Evolutionary conservation across 1,140 invertebrate genomes (phyloP).

Genomic region (Agrypnia vestita): DNA sequence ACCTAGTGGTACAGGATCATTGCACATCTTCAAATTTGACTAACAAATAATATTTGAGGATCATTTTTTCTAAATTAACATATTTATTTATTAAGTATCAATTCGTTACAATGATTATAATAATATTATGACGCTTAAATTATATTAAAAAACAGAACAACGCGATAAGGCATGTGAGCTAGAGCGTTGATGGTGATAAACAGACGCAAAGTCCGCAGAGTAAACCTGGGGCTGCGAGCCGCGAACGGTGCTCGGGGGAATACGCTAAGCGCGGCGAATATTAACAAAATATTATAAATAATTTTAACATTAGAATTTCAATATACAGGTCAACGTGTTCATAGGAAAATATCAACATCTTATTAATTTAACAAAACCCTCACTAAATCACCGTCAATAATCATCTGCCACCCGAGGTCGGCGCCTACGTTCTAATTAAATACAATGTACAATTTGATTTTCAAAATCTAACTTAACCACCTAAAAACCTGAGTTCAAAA

Average conservation of each 20-base stretch:
- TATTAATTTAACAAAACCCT: conserved; percentile 40
- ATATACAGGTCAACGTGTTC: conserved; percentile 39
- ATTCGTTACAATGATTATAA: conserved; percentile 8
- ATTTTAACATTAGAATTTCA: neutral
- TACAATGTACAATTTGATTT: conserved; percentile 22
- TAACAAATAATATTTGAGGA: conserved; percentile 6
- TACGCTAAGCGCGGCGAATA: neutral
- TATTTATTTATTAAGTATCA: conserved; percentile 21
- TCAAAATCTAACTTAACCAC: conserved; percentile 31
- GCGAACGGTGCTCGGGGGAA: neutral
- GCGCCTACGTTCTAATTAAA: too few species aligned
- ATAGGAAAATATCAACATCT: conserved; percentile 44
- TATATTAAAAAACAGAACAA: neutral
- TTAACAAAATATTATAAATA: conserved; percentile 4
- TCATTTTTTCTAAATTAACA: neutral
- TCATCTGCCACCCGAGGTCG: neutral
- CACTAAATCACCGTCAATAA: conserved; percentile 36
- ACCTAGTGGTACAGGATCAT: neutral
- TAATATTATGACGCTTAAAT: neutral
- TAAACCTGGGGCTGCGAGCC: too few species aligned
- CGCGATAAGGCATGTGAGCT: too few species aligned
- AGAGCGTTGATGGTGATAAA: neutral
- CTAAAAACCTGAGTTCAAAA: conserved; percentile 43
- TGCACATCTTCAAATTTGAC: conserved; percentile 28
- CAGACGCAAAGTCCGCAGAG: neutral